Percentiles rank a stretch among this genome's conserved stretches.
Conservation (phyloP, 2,797 vertebrate species). For the Sebastolobus alascanus region DNA sequence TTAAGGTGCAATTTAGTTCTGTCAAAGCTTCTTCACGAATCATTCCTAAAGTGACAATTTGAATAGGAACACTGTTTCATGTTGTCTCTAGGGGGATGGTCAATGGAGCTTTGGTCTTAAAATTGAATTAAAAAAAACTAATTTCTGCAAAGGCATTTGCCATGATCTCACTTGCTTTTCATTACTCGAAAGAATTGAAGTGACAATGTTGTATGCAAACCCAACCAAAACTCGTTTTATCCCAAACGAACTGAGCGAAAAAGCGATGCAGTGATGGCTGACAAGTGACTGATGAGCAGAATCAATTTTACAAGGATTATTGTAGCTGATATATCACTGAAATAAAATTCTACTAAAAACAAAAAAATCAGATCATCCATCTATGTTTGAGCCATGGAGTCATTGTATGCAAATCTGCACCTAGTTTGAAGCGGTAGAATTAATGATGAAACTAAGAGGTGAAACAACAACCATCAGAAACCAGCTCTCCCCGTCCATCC, state of each 20-base stretch:
- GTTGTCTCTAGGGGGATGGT: neutral
- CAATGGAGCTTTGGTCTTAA: neutral
- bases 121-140: neutral
- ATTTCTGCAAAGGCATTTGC: neutral
- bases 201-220: neutral
- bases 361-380: neutral
- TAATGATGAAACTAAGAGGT: neutral
- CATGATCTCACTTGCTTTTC: neutral
- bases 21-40: conserved; percentile 27
- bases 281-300: neutral
- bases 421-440: neutral
- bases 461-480: neutral
- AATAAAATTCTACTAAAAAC: neutral
- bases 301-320: neutral
- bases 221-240: neutral
- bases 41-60: conserved; percentile 18
- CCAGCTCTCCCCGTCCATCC: neutral
- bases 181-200: neutral
- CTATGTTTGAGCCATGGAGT: neutral
- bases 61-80: conserved; percentile 5
- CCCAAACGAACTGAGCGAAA: neutral
- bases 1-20: conserved; percentile 64
- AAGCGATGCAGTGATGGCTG: neutral
- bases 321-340: neutral
- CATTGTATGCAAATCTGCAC: neutral